Evolutionary conservation across 1,140 invertebrate genomes (phyloP), one percentile per base, ranked within the genome.

Genomic region (Dinothrombium tinctorium): DNA sequence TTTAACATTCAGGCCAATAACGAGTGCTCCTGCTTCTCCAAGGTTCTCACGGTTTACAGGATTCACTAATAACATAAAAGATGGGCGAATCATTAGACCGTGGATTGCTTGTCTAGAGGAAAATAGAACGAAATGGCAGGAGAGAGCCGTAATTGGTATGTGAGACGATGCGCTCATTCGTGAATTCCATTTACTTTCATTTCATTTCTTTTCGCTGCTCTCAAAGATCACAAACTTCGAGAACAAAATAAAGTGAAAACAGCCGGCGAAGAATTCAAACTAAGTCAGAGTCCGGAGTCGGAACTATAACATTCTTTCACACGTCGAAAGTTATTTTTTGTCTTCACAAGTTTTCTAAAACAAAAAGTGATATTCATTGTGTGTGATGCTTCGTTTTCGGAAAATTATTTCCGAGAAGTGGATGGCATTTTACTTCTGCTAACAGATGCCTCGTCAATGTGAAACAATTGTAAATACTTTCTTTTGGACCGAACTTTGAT

Each of bases 41-140:
- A 38, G 45, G 38, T 22, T 48, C 43, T 31, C 49, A 37, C 25
- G 73, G 70, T 47, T 38, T 42, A n/a, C 43, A 33, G 17, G 19
- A 17, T 40, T 40, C 12, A 26, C 9, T 40, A 24, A 32, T 20
- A 23, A 21, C 19, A 39, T 37, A 24, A 28, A 35, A 37, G 3
- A 41, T 20, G 14, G 21, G 4, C 69, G 69, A 52, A 73, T 86
- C 14, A 67, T 68, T 40, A 76, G 80, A 51, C 82, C 81, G 1
- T 89, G 83, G 82, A 59, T 70, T 21, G 57, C 63, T 1, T 79
- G 74, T 55, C 65, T 89, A 5, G 65, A 63, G 24, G 74, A 80
- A 42, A 89, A 89, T 59, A 86, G 84, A 58, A 66, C 63, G 44
- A 73, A 73, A 49, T 89, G 83, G 83, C 82, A 82, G 57, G 78